Evolutionary conservation across 1,140 invertebrate genomes (phyloP), one percentile per base, ranked within the genome.

Genomic region (Chrysoperla carnea): DNA sequence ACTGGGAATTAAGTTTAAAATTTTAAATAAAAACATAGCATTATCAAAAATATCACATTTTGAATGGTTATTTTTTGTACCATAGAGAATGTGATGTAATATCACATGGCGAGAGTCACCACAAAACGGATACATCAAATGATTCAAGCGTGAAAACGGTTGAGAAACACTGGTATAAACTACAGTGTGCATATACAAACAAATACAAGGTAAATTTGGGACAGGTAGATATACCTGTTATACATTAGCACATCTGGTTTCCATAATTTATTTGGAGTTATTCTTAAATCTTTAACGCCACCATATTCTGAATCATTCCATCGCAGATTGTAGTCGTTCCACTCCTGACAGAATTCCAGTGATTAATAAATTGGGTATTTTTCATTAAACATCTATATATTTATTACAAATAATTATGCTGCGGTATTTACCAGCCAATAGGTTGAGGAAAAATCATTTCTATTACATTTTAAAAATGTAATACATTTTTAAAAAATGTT

Each of bases 231-330:
- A 59, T 73, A 92, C 88, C 89, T 94, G 78, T 99, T 98, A 72
- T 97, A 98, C 81, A 99, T 94, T 55, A 97, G 86, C 52, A 98
- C 90, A 67, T 98, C 94, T 51, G 95, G 95, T 69, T 93, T 96
- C 95, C 95, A 99, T 59, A 99, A 76, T 64, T 86, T 81, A 63
- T 90, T 83, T 43, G 91, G 90, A 48, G 92, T 90, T 66, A 99
- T 93, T 58, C 92, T 72, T 49, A 99, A 78, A 64, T 93, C 86
- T 62, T 84, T 84, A n/a, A 99, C 89, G 41, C 90, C 90, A 36
- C 91, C 93, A 64, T 90, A 98, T 58, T 98, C 91, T 43, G 80
- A 80, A 51, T 82, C 78, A 66, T 98, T 92, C 95, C 95, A 99
- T 61, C 84, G 78, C 57, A 99, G 74, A 69, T 98, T 98, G 67